Evolutionary conservation across 1,140 invertebrate species (phyloP).

Genomic region (Drosophila rufa): DNA sequence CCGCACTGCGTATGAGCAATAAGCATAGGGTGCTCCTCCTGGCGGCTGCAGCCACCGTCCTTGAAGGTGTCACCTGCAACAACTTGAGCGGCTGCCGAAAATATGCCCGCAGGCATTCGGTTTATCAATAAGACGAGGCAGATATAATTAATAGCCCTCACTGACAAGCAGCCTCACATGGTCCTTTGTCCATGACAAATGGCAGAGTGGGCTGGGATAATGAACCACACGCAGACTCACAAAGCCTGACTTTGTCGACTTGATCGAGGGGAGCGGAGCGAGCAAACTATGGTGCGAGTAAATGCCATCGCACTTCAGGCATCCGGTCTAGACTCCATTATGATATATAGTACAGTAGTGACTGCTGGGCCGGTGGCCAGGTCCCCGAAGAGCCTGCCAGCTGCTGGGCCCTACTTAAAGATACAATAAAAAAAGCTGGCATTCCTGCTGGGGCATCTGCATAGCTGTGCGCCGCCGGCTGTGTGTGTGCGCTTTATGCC

Average conservation of each 20-base stretch:
- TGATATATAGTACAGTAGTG: conserved; percentile 41
- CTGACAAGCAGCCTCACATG: conserved; percentile 7
- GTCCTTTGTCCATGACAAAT: conserved; percentile 30
- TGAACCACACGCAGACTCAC: conserved; percentile 8
- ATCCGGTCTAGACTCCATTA: conserved; percentile 81
- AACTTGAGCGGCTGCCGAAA: conserved; percentile 10
- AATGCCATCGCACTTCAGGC: conserved; percentile 52
- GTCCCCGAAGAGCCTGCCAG: conserved; percentile 50
- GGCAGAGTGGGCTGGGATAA: conserved; percentile 6
- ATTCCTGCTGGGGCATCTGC: conserved; percentile 38
- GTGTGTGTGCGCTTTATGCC: conserved; percentile 52
- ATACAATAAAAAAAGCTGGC: conserved; percentile 56
- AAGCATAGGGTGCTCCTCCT: conserved; percentile 9
- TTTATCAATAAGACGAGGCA: conserved; percentile 47
- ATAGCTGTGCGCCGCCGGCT: conserved; percentile 11
- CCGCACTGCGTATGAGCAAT: conserved; percentile 61
- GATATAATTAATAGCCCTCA: conserved; percentile 63
- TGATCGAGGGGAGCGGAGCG: conserved; percentile 28
- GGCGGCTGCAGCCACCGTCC: conserved; percentile 20
- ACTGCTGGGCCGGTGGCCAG: background rate
- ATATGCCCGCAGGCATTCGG: conserved; percentile 28
- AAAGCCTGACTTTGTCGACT: conserved; percentile 50
- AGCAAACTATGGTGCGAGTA: conserved; percentile 39
- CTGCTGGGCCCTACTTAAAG: conserved; percentile 61
- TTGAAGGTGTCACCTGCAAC: conserved; percentile 53